A percentile compares a stretch with the other conserved stretches of the same genome.
Conservation (phyloP, 1,140 invertebrate genomes). For the Gonioctena quinquepunctata region DNA sequence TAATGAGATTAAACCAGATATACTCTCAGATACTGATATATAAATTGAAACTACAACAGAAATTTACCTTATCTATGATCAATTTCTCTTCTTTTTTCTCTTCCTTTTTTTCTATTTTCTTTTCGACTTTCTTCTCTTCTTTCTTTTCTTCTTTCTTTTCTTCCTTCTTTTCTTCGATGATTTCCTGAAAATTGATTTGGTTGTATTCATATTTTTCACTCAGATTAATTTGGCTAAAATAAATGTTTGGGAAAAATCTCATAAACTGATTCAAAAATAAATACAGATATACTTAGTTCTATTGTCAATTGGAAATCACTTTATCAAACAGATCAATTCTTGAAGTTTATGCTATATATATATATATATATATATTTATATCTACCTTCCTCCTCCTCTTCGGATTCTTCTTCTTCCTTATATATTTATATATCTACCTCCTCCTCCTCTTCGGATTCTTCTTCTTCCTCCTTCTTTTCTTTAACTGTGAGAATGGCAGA, state of each 20-base stretch:
- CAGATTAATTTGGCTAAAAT: too few relatives aligned
- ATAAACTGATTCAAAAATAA: too few relatives aligned
- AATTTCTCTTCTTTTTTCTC: constrained; percentile 58
- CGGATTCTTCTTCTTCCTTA: too few relatives aligned
- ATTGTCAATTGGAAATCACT: too few relatives aligned
- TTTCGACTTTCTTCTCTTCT: constrained; percentile 49
- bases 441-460: constrained; percentile 32
- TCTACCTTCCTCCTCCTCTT: too few relatives aligned
- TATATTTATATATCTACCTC: too few relatives aligned
- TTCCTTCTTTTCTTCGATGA: constrained; percentile 51
- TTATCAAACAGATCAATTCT: too few relatives aligned
- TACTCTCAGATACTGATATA: not conserved
- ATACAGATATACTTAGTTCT: too few relatives aligned
- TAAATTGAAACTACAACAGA: too few relatives aligned
- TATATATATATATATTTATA: too few relatives aligned
- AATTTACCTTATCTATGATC: constrained; percentile 46
- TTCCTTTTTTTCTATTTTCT: constrained; percentile 46
- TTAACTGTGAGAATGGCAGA: constrained; percentile 75
- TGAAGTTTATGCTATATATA: too few relatives aligned
- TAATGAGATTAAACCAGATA: not conserved
- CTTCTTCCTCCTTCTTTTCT: constrained; percentile 54
- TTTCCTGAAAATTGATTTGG: constrained; percentile 31
- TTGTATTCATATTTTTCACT: not conserved
- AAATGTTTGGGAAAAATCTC: too few relatives aligned
- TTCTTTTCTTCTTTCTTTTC: constrained; percentile 54